Conservation (phyloP, 2,797 vertebrate species). For the Bufotes viridis region DNA sequence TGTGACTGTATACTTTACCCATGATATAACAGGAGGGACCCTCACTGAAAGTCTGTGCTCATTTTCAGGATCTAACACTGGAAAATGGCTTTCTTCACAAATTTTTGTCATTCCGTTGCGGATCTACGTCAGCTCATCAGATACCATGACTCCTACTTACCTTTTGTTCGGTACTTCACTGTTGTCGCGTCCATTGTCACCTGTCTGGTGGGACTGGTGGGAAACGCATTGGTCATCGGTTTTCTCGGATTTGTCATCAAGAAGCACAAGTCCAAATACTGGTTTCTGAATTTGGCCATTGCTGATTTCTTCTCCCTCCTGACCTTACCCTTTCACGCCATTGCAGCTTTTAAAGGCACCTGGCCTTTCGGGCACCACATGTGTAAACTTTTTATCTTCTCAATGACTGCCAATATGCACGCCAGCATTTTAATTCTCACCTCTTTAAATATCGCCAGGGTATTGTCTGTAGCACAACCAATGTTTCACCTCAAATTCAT, state of each 20-base stretch:
- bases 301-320: constrained; percentile 33
- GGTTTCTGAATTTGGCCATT: constrained; percentile 54
- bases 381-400: constrained; percentile 27
- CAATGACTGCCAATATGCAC: not conserved
- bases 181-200: not conserved
- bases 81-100: not conserved
- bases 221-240: constrained; percentile 28
- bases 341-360: not conserved
- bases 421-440: constrained; percentile 42
- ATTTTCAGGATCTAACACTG: constrained; percentile 18
- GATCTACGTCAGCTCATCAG: not conserved
- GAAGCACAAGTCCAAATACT: constrained; percentile 39
- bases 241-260: constrained; percentile 17
- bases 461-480: constrained; percentile 33
- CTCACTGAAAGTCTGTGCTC: not conserved
- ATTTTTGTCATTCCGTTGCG: not conserved
- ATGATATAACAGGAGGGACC: not conserved
- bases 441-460: constrained; percentile 32
- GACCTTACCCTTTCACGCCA: constrained; percentile 15
- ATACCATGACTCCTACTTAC: not conserved
- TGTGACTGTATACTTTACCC: not conserved
- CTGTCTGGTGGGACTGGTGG: constrained; percentile 14
- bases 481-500: constrained; percentile 33
- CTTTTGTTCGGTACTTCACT: not conserved
- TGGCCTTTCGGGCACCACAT: constrained; percentile 38